phyloP scores from a whole-genome alignment of 2,113 vertebrate species.

The Cinclus cinclus region DNA sequence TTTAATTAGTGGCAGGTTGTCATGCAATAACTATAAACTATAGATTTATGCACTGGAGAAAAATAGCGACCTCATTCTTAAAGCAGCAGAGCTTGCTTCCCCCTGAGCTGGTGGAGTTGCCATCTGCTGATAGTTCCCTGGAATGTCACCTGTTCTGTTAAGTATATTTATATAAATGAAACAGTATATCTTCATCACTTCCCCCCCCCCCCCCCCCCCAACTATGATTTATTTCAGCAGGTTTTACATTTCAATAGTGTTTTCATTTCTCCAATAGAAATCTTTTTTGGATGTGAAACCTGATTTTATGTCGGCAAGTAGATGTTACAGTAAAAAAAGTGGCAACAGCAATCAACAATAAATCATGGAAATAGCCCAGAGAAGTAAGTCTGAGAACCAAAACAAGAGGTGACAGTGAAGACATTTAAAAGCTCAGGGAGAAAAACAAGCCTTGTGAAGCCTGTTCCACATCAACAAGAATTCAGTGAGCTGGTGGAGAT shows the following conservation, averaged over 20 bases:
- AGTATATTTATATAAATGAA: constrained; percentile 41
- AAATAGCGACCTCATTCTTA: constrained; percentile 66
- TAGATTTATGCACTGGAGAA: constrained; percentile 42
- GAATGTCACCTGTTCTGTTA: constrained; percentile 61
- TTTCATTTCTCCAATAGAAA: constrained; percentile 60
- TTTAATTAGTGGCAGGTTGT: constrained; percentile 69
- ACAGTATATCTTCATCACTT: constrained; percentile 32
- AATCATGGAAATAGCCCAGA: constrained; percentile 26
- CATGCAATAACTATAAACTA: constrained; percentile 61
- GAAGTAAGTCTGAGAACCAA: constrained; percentile 29
- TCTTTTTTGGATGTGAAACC: constrained; percentile 48
- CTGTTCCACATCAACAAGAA: background rate
- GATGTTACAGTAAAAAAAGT: background rate
- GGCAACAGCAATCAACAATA: background rate
- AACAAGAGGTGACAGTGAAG: constrained; percentile 36
- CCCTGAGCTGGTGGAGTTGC: constrained; percentile 62
- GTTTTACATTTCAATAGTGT: constrained; percentile 62
- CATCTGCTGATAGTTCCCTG: constrained; percentile 69
- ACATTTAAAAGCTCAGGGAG: background rate
- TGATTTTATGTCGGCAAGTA: constrained; percentile 53
- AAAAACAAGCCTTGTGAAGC: background rate
- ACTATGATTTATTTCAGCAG: constrained; percentile 47
- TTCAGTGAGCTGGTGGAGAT: background rate
- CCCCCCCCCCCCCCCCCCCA: background rate
- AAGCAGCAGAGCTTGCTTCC: constrained; percentile 60